Conservation (phyloP, 2,888 invertebrate species). For the Drosophila affinis region DNA sequence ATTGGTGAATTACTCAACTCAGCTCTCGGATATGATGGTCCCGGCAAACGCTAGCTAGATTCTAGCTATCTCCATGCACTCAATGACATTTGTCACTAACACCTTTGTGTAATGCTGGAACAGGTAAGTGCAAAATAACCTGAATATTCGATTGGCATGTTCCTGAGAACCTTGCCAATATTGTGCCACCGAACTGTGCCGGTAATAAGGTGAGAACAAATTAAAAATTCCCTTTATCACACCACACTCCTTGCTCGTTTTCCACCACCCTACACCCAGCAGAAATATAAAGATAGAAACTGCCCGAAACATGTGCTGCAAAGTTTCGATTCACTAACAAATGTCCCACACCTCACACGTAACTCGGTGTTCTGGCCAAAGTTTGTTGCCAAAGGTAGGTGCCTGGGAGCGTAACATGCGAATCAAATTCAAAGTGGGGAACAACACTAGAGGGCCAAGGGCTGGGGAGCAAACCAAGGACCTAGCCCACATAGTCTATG, state of each 20-base stretch:
- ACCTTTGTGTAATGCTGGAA: too few species aligned
- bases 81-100: too few species aligned
- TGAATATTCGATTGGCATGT: too few species aligned
- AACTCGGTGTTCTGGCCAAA: slow-evolving; percentile 19
- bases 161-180: background rate
- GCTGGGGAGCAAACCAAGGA: background rate
- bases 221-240: background rate
- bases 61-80: too few species aligned
- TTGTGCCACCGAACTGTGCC: background rate
- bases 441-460: slow-evolving; percentile 52
- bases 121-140: too few species aligned
- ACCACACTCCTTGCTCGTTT: slow-evolving; percentile 15
- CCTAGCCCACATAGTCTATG: slow-evolving; percentile 25
- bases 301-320: slow-evolving; percentile 52
- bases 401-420: slow-evolving; percentile 63
- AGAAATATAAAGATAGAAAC: slow-evolving; percentile 5
- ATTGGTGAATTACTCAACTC: slow-evolving; percentile 57
- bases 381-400: slow-evolving; percentile 38
- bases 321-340: slow-evolving; percentile 63
- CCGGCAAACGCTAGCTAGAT: too few species aligned
- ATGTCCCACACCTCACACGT: slow-evolving; percentile 48
- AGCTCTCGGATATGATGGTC: slow-evolving; percentile 17
- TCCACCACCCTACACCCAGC: background rate
- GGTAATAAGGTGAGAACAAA: background rate
- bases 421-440: slow-evolving; percentile 70